These are phyloP conservation scores for Sinonovacula constricta DNA, from an alignment of 1,140 invertebrate genomes.

Conservation along the genomic window DNA sequence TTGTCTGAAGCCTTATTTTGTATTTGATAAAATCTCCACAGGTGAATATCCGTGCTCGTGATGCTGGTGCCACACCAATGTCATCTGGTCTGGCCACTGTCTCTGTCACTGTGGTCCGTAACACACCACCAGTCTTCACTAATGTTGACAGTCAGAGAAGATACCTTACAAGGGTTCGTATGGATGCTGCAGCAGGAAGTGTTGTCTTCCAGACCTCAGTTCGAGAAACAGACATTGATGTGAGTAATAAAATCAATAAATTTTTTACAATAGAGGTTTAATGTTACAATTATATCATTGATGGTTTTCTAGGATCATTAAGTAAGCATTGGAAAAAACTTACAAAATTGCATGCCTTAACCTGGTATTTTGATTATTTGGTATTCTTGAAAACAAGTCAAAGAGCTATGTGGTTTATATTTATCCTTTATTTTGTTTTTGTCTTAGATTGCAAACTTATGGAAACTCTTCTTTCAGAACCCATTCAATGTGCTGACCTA, in stretches of 20 bases:
- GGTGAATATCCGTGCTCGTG: conserved; percentile 18
- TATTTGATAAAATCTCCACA: background rate
- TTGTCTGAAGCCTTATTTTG: no score
- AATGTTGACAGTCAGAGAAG: background rate
- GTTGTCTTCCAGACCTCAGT: conserved; percentile 14
- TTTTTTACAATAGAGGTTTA: background rate
- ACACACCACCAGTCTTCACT: conserved; percentile 33
- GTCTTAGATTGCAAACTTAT: no score
- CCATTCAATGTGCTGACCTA: conserved; percentile 28
- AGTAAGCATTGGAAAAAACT: no score
- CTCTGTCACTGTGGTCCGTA: conserved; percentile 18
- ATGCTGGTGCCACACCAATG: conserved; percentile 2
- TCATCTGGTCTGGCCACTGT: background rate
- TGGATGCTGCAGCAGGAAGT: conserved; percentile 8
- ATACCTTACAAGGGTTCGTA: conserved; percentile 5
- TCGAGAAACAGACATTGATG: conserved; percentile 19
- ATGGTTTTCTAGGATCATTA: no score
- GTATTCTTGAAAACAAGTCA: no score
- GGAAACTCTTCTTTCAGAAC: conserved; percentile 13
- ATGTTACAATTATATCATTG: no score
- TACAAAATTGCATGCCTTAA: no score
- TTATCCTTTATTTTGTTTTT: no score
- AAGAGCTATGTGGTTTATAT: no score
- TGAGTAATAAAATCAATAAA: background rate
- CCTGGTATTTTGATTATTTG: no score